Base-by-base conservation (phyloP, 92 coral and sea anemone species). In the Nematostella vectensis region DNA sequence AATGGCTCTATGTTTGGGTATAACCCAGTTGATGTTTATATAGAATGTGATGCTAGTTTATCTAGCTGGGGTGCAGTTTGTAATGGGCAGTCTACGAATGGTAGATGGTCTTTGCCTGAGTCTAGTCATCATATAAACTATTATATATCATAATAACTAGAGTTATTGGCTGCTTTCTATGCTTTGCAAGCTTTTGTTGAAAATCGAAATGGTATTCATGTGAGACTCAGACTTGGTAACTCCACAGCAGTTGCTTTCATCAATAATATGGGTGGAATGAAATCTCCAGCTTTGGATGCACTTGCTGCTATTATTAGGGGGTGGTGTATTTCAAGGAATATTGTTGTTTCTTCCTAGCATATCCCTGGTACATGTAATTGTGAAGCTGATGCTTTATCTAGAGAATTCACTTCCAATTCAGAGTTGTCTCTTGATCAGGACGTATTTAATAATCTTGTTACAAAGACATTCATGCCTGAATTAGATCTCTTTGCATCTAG, bases 31-130 rank as follows among this genome's bases (percentile, higher is more conserved):
- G 65, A 62, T 15, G 2, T 69, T 47, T 24, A 36, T 47, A 60
- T 62, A 61, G 71, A 62, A 50, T 18, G 62, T 57, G 81, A 67
- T 51, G 75, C 81, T n/a, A 75, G 81, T 42, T 23, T 59, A 11
- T 9, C 36, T 12, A 63, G 77, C 2, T 63, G 77, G 68, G 62
- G 82, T 27, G 70, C 77, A 0, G 21, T 60, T 16, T 31, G 77
- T 45, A 15, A 31, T 44, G 42, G 53, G 13, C 3, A 30, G 11
- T 18, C 67, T 47, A 57, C 67, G 0, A 25, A 16, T 11, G 78
- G 78, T 9, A 31, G 50, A 25, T 78, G 74, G 85, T 71, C 79
- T 20, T 29, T 4, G 33, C 1, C 29, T 12, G 79, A 77, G 31
- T 27, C n/a, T 1, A 9, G 37, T 11, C 15, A 64, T 40, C 68